Evolutionary conservation across 2,797 vertebrate species (phyloP).

Genomic region (Rallus crepitans): DNA sequence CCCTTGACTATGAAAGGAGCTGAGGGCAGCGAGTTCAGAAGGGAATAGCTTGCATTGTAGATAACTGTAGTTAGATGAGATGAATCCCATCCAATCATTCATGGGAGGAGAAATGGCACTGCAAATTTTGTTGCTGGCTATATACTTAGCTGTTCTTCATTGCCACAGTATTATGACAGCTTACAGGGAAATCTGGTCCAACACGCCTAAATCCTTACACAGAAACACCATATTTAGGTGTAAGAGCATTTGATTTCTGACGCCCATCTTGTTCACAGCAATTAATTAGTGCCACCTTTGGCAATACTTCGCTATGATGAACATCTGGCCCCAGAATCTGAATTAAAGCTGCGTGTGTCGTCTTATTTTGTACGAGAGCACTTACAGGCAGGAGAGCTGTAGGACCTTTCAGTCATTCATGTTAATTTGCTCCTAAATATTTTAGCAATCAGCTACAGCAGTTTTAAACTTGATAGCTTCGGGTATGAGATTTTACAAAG

Average conservation of each 20-base stretch:
- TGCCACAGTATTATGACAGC: background rate
- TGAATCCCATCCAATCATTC: background rate
- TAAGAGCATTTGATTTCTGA: background rate
- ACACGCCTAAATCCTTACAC: background rate
- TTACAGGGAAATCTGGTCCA: background rate
- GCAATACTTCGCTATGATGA: background rate
- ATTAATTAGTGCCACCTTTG: conserved; percentile 44
- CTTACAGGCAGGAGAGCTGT: background rate
- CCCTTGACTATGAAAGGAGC: background rate
- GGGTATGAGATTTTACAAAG: background rate
- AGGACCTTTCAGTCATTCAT: background rate
- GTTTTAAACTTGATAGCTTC: background rate
- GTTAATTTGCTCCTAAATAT: background rate
- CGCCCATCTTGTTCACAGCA: background rate
- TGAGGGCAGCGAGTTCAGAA: background rate
- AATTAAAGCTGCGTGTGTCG: background rate
- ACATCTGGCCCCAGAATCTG: conserved; percentile 5
- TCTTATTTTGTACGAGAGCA: background rate
- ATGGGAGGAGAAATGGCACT: background rate
- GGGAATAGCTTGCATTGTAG: background rate
- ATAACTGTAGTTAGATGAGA: background rate
- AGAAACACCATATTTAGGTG: background rate
- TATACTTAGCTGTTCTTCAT: background rate
- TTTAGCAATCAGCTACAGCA: conserved; percentile 14
- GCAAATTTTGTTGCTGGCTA: background rate